Conservation (phyloP, 2,113 vertebrate genomes). For the Platycercus adscitus region DNA sequence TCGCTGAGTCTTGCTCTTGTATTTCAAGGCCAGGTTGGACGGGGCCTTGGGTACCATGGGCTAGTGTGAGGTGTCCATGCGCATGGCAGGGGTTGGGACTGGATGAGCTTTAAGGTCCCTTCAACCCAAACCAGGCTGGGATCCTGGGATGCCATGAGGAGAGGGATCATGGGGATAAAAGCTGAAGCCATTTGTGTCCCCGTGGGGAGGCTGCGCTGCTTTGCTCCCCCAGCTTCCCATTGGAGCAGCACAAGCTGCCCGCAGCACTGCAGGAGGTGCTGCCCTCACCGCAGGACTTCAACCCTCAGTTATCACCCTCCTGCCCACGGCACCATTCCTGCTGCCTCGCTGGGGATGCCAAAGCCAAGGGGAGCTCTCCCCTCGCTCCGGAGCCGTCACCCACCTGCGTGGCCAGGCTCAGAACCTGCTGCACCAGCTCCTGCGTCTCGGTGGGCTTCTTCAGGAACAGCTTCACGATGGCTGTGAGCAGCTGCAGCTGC, state of each 20-base stretch:
- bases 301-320: not conserved
- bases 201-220: rapidly evolving
- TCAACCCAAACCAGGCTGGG: not conserved
- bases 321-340: not conserved
- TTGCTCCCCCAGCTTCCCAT: too few relatives aligned
- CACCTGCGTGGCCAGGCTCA: constrained; percentile 98
- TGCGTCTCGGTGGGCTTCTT: constrained; percentile 98
- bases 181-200: not conserved
- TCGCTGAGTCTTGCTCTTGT: not conserved
- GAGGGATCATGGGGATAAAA: not conserved
- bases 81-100: not conserved
- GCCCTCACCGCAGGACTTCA: not conserved
- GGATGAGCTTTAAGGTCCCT: not conserved
- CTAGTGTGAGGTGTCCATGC: not conserved
- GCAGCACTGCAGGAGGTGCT: rapidly evolving
- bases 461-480: constrained; percentile 96
- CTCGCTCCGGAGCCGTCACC: rapidly evolving
- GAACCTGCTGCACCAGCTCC: constrained; percentile 96
- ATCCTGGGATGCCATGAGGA: not conserved
- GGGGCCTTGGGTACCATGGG: not conserved
- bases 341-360: rapidly evolving
- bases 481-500: constrained; percentile 94
- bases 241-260: not conserved
- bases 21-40: not conserved
- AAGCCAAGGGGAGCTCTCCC: not conserved